Percentiles rank a stretch among this genome's conserved stretches.
Evolutionary conservation across 2,888 invertebrate genomes (phyloP).

Genomic region (Epistrophe grossulariae): DNA sequence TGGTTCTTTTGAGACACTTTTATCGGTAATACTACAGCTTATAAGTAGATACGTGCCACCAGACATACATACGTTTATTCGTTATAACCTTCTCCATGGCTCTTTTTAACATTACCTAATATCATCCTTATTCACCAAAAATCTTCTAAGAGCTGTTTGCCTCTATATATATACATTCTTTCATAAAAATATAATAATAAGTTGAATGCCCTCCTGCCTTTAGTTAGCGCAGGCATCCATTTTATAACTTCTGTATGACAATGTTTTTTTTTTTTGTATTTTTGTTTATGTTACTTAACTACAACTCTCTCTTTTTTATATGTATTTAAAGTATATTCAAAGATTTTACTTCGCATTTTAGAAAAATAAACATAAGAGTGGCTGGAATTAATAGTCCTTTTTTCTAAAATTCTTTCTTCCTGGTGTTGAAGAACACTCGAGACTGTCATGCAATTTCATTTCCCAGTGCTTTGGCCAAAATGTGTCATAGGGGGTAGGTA

Average conservation of each 20-base stretch:
- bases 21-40: too few relatives aligned
- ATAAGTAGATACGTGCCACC: too few relatives aligned
- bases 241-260: neutral
- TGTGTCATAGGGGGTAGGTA: constrained; percentile 19
- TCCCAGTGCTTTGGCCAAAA: constrained; percentile 38
- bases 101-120: too few relatives aligned
- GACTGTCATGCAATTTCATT: constrained; percentile 45
- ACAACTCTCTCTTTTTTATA: neutral
- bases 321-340: neutral
- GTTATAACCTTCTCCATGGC: too few relatives aligned
- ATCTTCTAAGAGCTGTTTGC: too few relatives aligned
- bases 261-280: neutral
- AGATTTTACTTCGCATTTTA: constrained; percentile 4
- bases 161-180: too few relatives aligned
- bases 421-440: constrained; percentile 49
- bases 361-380: constrained; percentile 35
- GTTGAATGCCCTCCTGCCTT: neutral
- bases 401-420: constrained; percentile 53
- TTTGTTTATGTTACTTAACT: neutral
- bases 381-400: constrained; percentile 59
- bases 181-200: neutral
- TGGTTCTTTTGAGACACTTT: too few relatives aligned
- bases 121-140: too few relatives aligned
- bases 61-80: too few relatives aligned
- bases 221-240: neutral